phyloP scores from a whole-genome alignment of 2,888 invertebrate genomes.

The Acronicta alni region DNA sequence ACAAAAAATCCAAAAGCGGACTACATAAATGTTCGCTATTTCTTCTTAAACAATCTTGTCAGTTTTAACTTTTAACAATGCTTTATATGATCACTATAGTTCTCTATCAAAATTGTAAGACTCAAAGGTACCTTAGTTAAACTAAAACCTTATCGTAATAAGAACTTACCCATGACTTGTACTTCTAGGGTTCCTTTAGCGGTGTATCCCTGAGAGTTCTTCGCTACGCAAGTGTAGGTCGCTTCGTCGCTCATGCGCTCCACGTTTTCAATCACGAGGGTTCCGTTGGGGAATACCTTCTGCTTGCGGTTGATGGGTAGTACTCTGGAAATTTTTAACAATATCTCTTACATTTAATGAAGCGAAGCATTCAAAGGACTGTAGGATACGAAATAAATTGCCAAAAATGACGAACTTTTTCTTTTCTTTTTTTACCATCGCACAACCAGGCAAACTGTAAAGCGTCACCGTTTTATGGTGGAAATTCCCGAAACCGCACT shows the following conservation, averaged over 20 bases:
- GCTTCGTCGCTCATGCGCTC: conserved; percentile 97
- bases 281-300: conserved; percentile 97
- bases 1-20: no score
- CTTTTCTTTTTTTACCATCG: no score
- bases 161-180: conserved; percentile 98
- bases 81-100: neutral
- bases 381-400: no score
- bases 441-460: no score
- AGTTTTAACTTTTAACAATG: neutral
- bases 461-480: no score
- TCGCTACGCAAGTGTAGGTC: conserved; percentile 97
- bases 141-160: conserved; percentile 1
- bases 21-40: no score
- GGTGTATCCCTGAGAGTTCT: conserved; percentile 96
- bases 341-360: no score
- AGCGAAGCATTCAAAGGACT: no score
- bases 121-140: conserved; percentile 42
- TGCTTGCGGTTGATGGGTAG: conserved; percentile 98
- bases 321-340: conserved; percentile 84
- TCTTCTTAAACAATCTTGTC: no score
- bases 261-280: conserved; percentile 97
- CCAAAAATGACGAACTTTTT: no score
- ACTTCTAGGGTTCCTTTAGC: conserved; percentile 96
- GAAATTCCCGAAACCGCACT: no score
- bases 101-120: neutral